These are phyloP conservation scores for Oreortyx pictus DNA, from an alignment of 2,797 vertebrate genomes.

Conservation along the genomic window DNA sequence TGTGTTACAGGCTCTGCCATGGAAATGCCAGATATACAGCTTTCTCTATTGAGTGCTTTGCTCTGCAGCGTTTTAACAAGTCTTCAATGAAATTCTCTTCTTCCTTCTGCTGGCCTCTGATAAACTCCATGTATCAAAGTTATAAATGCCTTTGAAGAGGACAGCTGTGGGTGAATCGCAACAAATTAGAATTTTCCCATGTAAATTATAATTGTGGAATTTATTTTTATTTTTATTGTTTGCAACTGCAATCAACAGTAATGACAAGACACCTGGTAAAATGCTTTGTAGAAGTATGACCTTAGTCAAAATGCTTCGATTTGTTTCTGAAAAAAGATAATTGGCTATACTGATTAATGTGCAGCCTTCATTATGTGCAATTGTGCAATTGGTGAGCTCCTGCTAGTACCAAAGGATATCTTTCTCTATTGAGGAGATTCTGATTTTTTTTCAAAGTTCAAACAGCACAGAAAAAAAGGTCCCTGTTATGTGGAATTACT, in stretches of 20 bases:
- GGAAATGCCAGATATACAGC: accelerated
- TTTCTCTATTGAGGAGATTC: neutral
- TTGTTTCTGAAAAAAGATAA: conserved; percentile 14
- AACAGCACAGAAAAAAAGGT: neutral
- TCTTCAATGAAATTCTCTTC: neutral
- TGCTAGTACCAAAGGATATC: neutral
- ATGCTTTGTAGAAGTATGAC: neutral
- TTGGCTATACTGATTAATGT: neutral
- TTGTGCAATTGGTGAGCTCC: neutral
- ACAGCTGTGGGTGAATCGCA: neutral
- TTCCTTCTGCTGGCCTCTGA: neutral
- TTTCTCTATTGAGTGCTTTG: neutral
- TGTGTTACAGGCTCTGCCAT: neutral
- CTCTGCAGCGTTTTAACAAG: neutral
- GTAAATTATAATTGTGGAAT: neutral
- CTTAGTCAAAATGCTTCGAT: neutral
- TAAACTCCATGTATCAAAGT: neutral
- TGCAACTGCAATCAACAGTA: neutral
- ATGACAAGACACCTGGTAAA: neutral
- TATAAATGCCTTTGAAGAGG: neutral
- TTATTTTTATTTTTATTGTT: neutral
- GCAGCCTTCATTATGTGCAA: neutral
- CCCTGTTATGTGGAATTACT: neutral
- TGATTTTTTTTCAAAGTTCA: conserved; percentile 14
- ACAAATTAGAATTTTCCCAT: neutral